Evolutionary conservation across 2,797 vertebrate species (phyloP).

Genomic region (Cirrhinus molitorella): DNA sequence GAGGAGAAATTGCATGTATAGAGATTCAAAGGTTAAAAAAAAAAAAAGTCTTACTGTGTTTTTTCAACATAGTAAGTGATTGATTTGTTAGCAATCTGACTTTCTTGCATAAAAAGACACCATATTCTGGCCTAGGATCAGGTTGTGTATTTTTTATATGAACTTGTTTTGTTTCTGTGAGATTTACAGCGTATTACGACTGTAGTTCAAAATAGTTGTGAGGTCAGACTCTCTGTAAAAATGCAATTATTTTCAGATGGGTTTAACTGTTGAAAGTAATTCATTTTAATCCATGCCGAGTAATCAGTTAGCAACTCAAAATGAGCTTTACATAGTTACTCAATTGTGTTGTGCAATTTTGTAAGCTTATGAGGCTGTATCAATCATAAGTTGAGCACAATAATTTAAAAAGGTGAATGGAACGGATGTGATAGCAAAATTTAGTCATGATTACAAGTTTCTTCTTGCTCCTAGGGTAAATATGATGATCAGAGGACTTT

Average conservation of each 20-base stretch:
- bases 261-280: background rate
- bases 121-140: background rate
- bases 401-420: background rate
- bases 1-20: background rate
- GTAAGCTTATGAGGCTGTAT: background rate
- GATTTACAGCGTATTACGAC: background rate
- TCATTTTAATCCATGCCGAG: background rate
- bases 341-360: background rate
- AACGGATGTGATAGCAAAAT: background rate
- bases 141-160: background rate
- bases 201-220: background rate
- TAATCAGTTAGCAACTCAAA: background rate
- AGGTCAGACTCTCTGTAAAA: background rate
- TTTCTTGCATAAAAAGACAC: background rate
- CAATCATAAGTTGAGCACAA: background rate
- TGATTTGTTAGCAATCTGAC: background rate
- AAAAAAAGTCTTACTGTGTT: too few relatives aligned
- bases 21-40: background rate
- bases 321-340: background rate
- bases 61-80: background rate
- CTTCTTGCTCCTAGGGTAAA: background rate
- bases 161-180: background rate
- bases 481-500: background rate
- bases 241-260: background rate
- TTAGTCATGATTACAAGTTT: background rate